A percentile compares a stretch with the other conserved stretches of the same genome.
These are phyloP conservation scores for Corella eumyota DNA, from an alignment of 23 tunicate species.

Conservation along the genomic window DNA sequence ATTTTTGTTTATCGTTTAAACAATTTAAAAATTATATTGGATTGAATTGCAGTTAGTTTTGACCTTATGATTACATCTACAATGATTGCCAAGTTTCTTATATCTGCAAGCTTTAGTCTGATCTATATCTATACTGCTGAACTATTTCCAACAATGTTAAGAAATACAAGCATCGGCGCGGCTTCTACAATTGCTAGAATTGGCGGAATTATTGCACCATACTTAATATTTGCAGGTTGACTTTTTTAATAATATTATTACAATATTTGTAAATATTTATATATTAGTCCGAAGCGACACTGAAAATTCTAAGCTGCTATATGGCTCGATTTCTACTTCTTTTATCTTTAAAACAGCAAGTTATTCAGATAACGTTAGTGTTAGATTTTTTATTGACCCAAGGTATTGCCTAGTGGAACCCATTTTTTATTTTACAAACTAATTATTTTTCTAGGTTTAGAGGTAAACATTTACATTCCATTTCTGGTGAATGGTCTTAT, in stretches of 20 bases:
- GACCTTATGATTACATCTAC: neutral
- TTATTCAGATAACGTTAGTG: too few species aligned
- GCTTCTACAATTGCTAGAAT: too few species aligned
- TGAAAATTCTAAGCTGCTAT: too few species aligned
- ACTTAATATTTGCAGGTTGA: neutral
- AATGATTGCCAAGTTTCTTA: neutral
- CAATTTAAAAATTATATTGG: too few species aligned
- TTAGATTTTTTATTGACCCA: neutral
- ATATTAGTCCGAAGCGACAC: too few species aligned
- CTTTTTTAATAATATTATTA: too few species aligned
- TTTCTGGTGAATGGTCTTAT: neutral
- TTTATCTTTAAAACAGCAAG: too few species aligned
- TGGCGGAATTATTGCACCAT: neutral
- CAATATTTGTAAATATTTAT: too few species aligned
- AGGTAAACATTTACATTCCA: neutral
- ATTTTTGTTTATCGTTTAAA: too few species aligned
- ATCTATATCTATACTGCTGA: too few species aligned
- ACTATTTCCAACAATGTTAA: neutral
- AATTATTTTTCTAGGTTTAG: neutral
- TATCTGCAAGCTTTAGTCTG: neutral
- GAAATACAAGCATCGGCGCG: neutral
- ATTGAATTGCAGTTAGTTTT: neutral
- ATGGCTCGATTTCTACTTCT: too few species aligned
- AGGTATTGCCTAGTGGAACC: neutral
- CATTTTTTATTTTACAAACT: neutral